phyloP scores from a whole-genome alignment of 2,888 invertebrate species.

The Aleiodes alternator region DNA sequence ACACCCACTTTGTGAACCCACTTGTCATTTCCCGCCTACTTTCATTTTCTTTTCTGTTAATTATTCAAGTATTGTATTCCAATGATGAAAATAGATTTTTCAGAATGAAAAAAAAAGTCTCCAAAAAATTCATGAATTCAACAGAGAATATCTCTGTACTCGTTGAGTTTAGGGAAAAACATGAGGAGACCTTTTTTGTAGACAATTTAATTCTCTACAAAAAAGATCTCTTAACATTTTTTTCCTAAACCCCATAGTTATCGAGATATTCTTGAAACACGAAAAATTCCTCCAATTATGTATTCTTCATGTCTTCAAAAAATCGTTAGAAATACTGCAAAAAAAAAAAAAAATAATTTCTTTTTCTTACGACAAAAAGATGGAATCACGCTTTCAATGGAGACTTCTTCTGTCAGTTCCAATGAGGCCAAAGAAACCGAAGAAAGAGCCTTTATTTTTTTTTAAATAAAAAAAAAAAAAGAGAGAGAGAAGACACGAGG shows the following conservation, averaged over 20 bases:
- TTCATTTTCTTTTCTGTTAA: conserved; percentile 29
- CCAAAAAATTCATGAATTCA: too few relatives aligned
- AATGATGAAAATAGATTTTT: neutral
- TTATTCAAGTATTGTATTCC: conserved; percentile 16
- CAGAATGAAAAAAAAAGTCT: too few relatives aligned
- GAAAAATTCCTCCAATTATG: neutral
- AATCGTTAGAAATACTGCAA: neutral
- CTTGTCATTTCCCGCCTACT: conserved; percentile 62
- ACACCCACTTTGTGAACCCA: conserved; percentile 51
- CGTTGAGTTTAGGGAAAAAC: too few relatives aligned
- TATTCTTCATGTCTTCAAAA: neutral
- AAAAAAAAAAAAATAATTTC: neutral
- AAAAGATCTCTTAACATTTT: too few relatives aligned
- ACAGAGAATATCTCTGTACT: too few relatives aligned
- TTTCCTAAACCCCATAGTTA: too few relatives aligned
- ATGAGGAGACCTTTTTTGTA: too few relatives aligned
- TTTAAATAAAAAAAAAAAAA: conserved; percentile 14
- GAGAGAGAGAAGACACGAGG: conserved; percentile 19
- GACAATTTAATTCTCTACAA: too few relatives aligned
- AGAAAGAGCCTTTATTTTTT: neutral
- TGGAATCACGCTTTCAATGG: conserved; percentile 37
- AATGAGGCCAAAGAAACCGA: conserved; percentile 18
- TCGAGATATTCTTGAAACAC: too few relatives aligned
- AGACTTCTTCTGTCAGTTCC: conserved; percentile 29
- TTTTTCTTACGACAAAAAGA: conserved; percentile 20